Evolutionary conservation across 2,113 vertebrate species (phyloP), one percentile per base, ranked within the genome.

Genomic region (Grammomys surdaster): DNA sequence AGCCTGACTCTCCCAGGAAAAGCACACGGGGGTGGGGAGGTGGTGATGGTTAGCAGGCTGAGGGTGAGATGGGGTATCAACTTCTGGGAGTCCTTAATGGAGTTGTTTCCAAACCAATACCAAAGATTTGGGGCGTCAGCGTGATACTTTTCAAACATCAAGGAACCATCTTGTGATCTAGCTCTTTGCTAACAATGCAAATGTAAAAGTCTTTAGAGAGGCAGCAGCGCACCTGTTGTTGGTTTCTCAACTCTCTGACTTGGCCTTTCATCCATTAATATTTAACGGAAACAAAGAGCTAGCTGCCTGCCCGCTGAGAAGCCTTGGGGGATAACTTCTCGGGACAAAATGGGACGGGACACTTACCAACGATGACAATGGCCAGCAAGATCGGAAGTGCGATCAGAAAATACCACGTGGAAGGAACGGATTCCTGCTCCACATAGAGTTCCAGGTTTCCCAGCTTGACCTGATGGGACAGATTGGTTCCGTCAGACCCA

Each of bases 361-460:
- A 98, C 99, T 99, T 98, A 99, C 99, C 98, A 95, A 98, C 94
- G 97, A 99, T 98, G 89, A 99, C 99, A 97, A 95, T 86, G 48
- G 98, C 93, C 12, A 99, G 98, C 85, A 99, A 97, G 80, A 98
- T 97, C 9, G 98, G 98, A 0, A 99, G 95, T 60, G 98, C 97
- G 70, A 98, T 98, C 77, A 98, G 97, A 58, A 98, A 98, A 89
- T 98, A 99, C 65, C 98, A 98, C 69, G 97, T 98, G 54, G 96
- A 95, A 19, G 97, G 89, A 1, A 95, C 97, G 0, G 98, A 98
- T 11, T 98, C 97, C 58, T 97, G 98, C 40, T 97, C 97, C 3
- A 98, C 85, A 65, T 89, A 54, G 1, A 97, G 89, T 1, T 95
- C 96, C 87, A 98, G 81, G 46, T 98, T 96, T 90, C 99, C 99